These are phyloP conservation scores for Chiloscyllium punctatum DNA, from an alignment of 2,797 vertebrate species.

Conservation along the genomic window DNA sequence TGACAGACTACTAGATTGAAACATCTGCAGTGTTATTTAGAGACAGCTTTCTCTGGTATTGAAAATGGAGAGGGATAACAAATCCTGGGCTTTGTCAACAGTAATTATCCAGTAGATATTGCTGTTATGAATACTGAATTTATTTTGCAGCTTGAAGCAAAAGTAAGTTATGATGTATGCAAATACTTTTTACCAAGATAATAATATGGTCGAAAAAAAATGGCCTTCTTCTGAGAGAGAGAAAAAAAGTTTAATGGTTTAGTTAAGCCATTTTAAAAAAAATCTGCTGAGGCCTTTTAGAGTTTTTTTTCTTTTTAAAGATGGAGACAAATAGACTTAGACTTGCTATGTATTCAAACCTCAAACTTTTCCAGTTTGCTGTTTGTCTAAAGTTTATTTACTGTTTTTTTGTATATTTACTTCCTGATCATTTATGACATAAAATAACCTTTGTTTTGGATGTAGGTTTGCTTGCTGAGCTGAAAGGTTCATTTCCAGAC, in stretches of 20 bases:
- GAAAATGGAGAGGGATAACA: slow-evolving; percentile 22
- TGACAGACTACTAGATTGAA: neutral
- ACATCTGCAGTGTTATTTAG: slow-evolving; percentile 31
- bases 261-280: neutral
- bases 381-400: neutral
- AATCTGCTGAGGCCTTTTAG: neutral
- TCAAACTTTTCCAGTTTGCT: neutral
- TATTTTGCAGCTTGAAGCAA: slow-evolving; percentile 2
- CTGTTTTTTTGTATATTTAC: neutral
- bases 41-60: slow-evolving; percentile 6
- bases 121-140: slow-evolving; percentile 10
- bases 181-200: neutral
- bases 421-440: neutral
- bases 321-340: neutral
- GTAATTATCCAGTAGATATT: slow-evolving; percentile 26
- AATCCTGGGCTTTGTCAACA: neutral
- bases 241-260: neutral
- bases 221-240: neutral
- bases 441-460: neutral
- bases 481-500: no score
- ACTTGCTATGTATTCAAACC: neutral
- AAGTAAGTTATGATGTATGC: neutral
- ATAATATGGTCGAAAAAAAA: neutral
- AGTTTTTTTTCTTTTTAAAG: neutral
- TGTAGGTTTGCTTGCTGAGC: neutral